These are phyloP conservation scores for Rhimphoctona megacephalus DNA, from an alignment of 2,888 invertebrate genomes.

Conservation along the genomic window DNA sequence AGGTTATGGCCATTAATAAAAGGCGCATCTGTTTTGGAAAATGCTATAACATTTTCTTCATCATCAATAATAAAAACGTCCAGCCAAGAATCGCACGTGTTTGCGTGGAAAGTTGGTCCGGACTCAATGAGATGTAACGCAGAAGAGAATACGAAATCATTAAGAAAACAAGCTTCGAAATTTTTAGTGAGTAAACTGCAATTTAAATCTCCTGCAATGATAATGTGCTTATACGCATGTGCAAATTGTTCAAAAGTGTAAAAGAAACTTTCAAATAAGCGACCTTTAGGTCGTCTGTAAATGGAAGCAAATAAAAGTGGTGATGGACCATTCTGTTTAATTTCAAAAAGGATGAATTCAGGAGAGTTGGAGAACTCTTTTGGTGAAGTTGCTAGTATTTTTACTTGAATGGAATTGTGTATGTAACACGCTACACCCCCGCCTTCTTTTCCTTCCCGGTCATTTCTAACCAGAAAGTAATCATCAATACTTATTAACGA, in stretches of 20 bases:
- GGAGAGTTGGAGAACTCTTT: no score
- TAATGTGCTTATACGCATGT: not conserved
- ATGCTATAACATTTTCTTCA: not conserved
- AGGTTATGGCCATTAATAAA: no score
- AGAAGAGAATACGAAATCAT: not conserved
- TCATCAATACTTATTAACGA: not conserved
- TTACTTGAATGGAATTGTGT: no score
- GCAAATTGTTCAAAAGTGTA: no score
- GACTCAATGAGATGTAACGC: not conserved
- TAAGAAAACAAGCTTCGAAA: not conserved
- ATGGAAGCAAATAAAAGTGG: no score
- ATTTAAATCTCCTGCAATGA: constrained; percentile 26
- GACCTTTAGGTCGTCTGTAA: no score
- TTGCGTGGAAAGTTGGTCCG: not conserved
- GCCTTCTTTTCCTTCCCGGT: not conserved
- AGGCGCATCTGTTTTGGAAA: no score
- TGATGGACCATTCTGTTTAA: no score
- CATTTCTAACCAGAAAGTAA: not conserved
- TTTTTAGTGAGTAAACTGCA: not conserved
- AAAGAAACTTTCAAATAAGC: no score
- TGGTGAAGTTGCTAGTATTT: no score
- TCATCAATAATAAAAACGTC: not conserved
- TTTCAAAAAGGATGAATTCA: no score
- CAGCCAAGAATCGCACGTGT: not conserved
- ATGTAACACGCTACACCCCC: not conserved